Evolutionary conservation across 2,888 invertebrate genomes (phyloP), one percentile per base, ranked within the genome.

Genomic region (Cataglyphis altisquamis): DNA sequence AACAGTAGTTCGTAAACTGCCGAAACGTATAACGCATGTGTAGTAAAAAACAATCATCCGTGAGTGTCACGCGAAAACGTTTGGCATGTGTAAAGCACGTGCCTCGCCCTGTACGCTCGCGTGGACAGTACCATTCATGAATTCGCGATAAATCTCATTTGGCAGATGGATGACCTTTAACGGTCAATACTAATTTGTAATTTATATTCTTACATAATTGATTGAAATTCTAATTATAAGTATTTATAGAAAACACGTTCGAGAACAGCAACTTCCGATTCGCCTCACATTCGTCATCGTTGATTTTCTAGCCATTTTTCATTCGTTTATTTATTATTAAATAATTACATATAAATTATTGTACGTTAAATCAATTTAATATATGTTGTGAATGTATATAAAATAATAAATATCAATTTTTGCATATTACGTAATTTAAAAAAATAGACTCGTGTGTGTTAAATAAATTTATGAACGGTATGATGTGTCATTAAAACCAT

Each of bases 161-260:
- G 29, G 18, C 36, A 3, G 74, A 75, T 64, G 64, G 62, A 62
- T 62, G 73, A 73, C 41, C 62, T 62, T 64, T 64, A 74, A 72
- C 60, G n/a, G 10, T 3, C 72, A 70, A 72, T 39, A n/a, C n/a
- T 25, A 73, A 63, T 32, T 73, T 63, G 29, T 29, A 62, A 63
- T 74, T 63, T 45, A 45, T 10, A 21, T 63, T 74, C 21, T 45
- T n/a, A 62, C 15, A 29, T 63, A 73, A 63, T 63, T 41, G 29
- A 25, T n/a, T 6, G 4, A 63, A 74, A 74, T 63, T 45, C 45
- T 62, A 15, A 32, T 45, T 32, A 9, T 15, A 21, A 45, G 18
- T n/a, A 70, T 21, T n/a, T 48, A n/a, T 32, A n/a, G 8, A 70
- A 70, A 70, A 72, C 36, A 72, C 36, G 21, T 70, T 70, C 10